These are phyloP conservation scores for Caenorhabditis virilis DNA, from an alignment of 2,888 invertebrate species.

Conservation along the genomic window DNA sequence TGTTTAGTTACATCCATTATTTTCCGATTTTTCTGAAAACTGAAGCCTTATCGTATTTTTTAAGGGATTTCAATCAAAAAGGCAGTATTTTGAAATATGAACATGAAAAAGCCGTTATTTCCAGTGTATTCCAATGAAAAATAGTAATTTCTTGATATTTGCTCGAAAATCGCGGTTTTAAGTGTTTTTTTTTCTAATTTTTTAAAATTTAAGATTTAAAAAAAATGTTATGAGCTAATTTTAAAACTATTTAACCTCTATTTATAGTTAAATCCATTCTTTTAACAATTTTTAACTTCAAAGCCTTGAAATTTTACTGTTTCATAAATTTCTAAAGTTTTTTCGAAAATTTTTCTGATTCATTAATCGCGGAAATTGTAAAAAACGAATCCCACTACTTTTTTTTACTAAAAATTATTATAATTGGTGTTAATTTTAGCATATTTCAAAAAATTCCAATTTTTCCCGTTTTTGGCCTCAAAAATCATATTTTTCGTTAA, in stretches of 20 bases:
- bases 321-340: not conserved
- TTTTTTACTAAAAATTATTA: no score
- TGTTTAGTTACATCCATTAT: no score
- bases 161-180: not conserved
- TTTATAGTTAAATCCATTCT: no score
- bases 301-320: not conserved
- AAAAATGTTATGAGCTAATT: no score
- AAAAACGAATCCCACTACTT: not conserved
- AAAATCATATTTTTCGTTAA: not conserved
- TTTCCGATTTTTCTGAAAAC: not conserved
- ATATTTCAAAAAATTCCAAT: not conserved
- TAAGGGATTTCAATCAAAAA: no score
- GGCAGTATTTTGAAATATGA: not conserved
- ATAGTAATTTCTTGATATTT: not conserved
- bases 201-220: no score
- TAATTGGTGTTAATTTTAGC: no score
- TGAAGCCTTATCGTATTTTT: not conserved
- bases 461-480: not conserved
- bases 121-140: slow-evolving; percentile 3
- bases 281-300: not conserved
- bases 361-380: no score
- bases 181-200: not conserved
- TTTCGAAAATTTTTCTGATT: no score
- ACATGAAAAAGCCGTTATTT: not conserved
- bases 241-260: no score